Percentiles rank a stretch among this genome's conserved stretches.
Evolutionary conservation across 1,140 invertebrate genomes (phyloP).

Genomic region (Aphaenogaster rudis): DNA sequence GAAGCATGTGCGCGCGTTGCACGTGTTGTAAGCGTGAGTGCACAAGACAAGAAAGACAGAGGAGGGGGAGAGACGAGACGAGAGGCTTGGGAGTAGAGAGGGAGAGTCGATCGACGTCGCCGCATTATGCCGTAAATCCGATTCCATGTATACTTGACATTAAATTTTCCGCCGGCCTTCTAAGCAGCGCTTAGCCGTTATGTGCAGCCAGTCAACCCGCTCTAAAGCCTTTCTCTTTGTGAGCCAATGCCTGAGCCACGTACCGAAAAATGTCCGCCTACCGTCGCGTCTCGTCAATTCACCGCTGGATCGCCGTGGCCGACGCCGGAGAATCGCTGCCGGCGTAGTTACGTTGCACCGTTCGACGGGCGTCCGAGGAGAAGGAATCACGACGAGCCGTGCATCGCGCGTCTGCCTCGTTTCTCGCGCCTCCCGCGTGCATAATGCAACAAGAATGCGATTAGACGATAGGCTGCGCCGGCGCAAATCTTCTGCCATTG

Average conservation of each 20-base stretch:
- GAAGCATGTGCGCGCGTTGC: slow-evolving; percentile 29
- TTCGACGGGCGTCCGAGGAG: slow-evolving; percentile 1
- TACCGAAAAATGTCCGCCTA: slow-evolving; percentile 73
- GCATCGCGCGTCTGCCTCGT: slow-evolving; percentile 20
- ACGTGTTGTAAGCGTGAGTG: slow-evolving; percentile 19
- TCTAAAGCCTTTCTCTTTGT: slow-evolving; percentile 74
- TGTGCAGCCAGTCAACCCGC: slow-evolving; percentile 46
- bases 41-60: slow-evolving; percentile 2
- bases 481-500: not conserved
- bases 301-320: slow-evolving; percentile 35
- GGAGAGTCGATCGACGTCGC: slow-evolving; percentile 43
- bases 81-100: not conserved
- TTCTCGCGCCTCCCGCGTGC: slow-evolving; percentile 27
- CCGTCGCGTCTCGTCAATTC: slow-evolving; percentile 56
- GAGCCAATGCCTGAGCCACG: slow-evolving; percentile 69
- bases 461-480: not conserved
- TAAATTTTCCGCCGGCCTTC: slow-evolving; percentile 80
- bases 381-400: slow-evolving; percentile 36
- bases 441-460: slow-evolving; percentile 44
- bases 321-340: slow-evolving; percentile 25
- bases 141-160: slow-evolving; percentile 80
- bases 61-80: not conserved
- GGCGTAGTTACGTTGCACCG: slow-evolving; percentile 47
- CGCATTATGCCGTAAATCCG: slow-evolving; percentile 67
- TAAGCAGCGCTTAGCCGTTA: slow-evolving; percentile 67